Conservation (phyloP, 2,113 vertebrate genomes). For the Saguinus midas region DNA sequence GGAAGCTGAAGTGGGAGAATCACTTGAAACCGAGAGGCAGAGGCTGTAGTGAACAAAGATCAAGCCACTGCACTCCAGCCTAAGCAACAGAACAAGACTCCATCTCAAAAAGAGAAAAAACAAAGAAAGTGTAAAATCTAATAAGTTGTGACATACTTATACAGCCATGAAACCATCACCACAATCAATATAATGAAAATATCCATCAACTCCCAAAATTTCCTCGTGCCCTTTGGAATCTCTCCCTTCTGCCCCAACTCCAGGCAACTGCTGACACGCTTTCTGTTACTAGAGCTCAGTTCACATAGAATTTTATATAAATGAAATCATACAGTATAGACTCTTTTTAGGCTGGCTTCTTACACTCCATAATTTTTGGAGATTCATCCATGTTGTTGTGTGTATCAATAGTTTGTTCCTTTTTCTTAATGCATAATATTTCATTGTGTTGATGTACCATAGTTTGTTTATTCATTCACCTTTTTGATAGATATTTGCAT, state of each 20-base stretch:
- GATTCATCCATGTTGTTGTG: not conserved
- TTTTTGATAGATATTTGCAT: not conserved
- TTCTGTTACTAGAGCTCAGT: not conserved
- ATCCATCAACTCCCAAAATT: not conserved
- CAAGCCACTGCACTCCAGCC: too few relatives aligned
- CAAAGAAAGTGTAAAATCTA: not conserved
- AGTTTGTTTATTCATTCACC: not conserved
- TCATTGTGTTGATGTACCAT: not conserved
- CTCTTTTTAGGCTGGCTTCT: not conserved
- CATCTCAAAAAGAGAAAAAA: too few relatives aligned
- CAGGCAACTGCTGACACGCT: not conserved
- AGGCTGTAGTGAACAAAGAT: too few relatives aligned
- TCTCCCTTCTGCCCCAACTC: not conserved
- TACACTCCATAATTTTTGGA: not conserved
- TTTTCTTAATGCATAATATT: not conserved
- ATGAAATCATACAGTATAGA: not conserved
- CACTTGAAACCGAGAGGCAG: too few relatives aligned
- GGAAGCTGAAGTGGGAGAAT: too few relatives aligned
- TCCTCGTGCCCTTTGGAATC: not conserved
- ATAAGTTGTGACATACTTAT: not conserved
- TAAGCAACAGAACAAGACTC: too few relatives aligned
- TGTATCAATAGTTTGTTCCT: not conserved
- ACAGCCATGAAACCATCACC: not conserved
- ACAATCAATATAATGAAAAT: not conserved
- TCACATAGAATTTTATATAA: not conserved